phyloP scores from a whole-genome alignment of 2,113 vertebrate species.

The Cottus gobio region DNA sequence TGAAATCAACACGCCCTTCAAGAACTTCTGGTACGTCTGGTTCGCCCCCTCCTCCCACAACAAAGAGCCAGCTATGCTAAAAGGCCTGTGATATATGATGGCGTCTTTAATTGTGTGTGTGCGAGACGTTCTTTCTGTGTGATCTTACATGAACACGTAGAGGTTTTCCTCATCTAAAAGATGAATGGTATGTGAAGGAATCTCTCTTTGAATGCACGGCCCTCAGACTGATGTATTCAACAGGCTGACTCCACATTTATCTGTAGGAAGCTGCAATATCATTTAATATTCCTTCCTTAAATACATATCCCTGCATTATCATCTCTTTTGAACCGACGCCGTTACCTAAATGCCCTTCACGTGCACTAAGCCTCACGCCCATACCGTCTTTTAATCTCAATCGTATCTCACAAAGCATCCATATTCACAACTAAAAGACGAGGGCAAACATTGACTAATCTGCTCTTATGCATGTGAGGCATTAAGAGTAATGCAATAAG shows the following conservation, averaged over 20 bases:
- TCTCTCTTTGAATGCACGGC: neutral
- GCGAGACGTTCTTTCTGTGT: neutral
- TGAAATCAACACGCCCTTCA: constrained; percentile 98
- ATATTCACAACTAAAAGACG: constrained; percentile 17
- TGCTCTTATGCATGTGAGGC: constrained; percentile 8
- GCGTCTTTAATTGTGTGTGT: constrained; percentile 1
- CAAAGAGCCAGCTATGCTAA: neutral
- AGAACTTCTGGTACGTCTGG: constrained; percentile 92
- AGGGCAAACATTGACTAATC: constrained; percentile 31
- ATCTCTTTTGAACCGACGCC: constrained; percentile 21
- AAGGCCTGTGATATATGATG: neutral
- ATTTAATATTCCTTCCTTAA: neutral
- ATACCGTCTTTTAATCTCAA: constrained; percentile 35
- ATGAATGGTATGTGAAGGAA: constrained; percentile 4
- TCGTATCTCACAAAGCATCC: constrained; percentile 30
- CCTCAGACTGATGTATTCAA: constrained; percentile 9
- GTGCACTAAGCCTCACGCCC: constrained; percentile 36
- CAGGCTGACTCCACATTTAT: constrained; percentile 26
- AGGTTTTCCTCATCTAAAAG: constrained; percentile 22
- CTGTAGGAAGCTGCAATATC: neutral
- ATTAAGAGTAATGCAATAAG: constrained; percentile 19
- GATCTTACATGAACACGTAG: constrained; percentile 13
- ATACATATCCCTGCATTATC: neutral
- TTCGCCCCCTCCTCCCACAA: neutral
- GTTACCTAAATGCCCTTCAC: constrained; percentile 55